phyloP scores from a whole-genome alignment of 2,888 invertebrate genomes.

The Charanyca ferruginea region DNA sequence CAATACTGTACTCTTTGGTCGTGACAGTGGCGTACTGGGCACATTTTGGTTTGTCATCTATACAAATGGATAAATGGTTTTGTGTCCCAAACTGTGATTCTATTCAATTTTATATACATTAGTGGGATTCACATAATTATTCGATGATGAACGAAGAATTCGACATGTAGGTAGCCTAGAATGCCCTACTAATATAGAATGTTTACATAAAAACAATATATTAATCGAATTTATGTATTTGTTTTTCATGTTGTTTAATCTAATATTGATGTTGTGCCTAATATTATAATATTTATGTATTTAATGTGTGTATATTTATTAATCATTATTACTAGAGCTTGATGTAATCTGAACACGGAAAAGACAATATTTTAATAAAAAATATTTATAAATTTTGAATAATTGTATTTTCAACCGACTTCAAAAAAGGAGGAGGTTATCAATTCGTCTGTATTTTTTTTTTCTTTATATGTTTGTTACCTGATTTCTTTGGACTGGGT shows the following conservation, averaged over 20 bases:
- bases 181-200: neutral
- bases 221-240: neutral
- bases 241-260: neutral
- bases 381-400: constrained; percentile 10
- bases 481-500: too few relatives aligned
- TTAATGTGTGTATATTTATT: constrained; percentile 6
- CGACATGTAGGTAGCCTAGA: neutral
- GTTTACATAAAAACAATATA: neutral
- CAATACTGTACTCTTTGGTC: too few relatives aligned
- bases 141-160: neutral
- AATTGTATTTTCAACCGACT: too few relatives aligned
- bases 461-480: too few relatives aligned
- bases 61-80: too few relatives aligned
- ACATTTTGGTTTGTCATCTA: too few relatives aligned
- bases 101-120: neutral
- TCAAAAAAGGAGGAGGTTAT: too few relatives aligned
- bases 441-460: too few relatives aligned
- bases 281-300: constrained; percentile 12
- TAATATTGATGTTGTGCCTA: neutral
- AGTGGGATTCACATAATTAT: neutral
- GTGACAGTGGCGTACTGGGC: too few relatives aligned
- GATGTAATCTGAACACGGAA: constrained; percentile 8
- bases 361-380: constrained; percentile 49
- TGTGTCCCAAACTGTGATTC: too few relatives aligned
- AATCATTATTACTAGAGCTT: constrained; percentile 9